A percentile compares a stretch with the other conserved stretches of the same genome.
These are phyloP conservation scores for Gymnoscopelus braueri DNA, from an alignment of 2,797 vertebrate species.

Conservation along the genomic window DNA sequence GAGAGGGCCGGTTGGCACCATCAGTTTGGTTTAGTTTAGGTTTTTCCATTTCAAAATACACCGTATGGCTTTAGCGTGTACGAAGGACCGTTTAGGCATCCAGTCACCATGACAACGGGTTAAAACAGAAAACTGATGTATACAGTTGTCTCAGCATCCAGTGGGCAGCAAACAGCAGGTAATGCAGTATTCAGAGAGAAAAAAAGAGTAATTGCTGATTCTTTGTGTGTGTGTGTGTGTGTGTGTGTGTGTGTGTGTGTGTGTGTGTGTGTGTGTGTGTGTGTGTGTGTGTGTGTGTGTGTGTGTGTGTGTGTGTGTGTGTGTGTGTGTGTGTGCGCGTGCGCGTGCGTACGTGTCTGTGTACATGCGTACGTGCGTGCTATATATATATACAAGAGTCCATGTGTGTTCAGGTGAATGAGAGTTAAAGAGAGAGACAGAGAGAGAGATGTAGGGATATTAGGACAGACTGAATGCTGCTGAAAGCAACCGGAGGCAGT, in stretches of 20 bases:
- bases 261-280: neutral
- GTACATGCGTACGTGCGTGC: neutral
- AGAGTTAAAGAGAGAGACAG: neutral
- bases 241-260: neutral
- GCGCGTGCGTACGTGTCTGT: neutral
- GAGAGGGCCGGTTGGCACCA: no score
- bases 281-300: slow-evolving; percentile 6
- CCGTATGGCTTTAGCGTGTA: no score
- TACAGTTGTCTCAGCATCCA: neutral
- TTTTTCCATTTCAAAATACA: no score
- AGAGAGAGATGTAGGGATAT: neutral
- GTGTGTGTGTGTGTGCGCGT: neutral
- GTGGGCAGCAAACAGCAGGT: neutral
- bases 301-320: neutral
- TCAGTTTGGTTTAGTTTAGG: no score
- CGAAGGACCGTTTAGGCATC: no score
- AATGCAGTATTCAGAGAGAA: no score
- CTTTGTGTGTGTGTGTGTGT: neutral
- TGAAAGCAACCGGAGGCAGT: neutral
- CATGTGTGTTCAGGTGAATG: no score
- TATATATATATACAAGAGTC: neutral
- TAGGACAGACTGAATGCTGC: neutral
- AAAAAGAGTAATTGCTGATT: neutral
- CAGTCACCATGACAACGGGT: no score
- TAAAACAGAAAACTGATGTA: neutral